These are phyloP conservation scores for Eufriesea mexicana DNA, from an alignment of 1,140 invertebrate species.

Conservation along the genomic window DNA sequence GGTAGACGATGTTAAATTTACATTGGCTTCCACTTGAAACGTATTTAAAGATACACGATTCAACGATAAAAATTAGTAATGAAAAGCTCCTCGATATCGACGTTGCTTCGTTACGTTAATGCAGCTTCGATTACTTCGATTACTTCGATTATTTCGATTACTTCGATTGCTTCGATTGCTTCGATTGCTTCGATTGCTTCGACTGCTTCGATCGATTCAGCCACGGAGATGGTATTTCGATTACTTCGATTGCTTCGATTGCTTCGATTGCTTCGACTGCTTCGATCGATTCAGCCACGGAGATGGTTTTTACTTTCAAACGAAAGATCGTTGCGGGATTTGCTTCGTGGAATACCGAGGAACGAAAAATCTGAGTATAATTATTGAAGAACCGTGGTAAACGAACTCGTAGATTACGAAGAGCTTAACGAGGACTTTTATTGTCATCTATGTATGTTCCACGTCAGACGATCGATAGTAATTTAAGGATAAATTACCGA, in stretches of 20 bases:
- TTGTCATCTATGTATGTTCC: not conserved
- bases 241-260: not conserved
- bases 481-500: not conserved
- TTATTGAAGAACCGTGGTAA: not conserved
- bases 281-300: not conserved
- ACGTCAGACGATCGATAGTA: not conserved
- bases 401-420: not conserved
- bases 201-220: not conserved
- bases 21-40: not conserved
- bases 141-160: too few species aligned
- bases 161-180: not conserved
- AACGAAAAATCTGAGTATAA: not conserved
- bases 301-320: not conserved
- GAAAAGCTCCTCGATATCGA: not conserved
- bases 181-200: too few species aligned
- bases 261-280: not conserved
- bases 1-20: not conserved
- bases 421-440: not conserved
- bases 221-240: too few species aligned
- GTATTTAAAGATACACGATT: not conserved
- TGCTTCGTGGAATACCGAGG: not conserved
- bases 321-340: not conserved
- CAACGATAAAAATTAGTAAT: not conserved
- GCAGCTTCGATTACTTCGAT: not conserved
- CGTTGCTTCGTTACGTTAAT: not conserved